These are phyloP conservation scores for Listrodromus nycthemerus DNA, from an alignment of 2,888 invertebrate genomes.

Conservation along the genomic window DNA sequence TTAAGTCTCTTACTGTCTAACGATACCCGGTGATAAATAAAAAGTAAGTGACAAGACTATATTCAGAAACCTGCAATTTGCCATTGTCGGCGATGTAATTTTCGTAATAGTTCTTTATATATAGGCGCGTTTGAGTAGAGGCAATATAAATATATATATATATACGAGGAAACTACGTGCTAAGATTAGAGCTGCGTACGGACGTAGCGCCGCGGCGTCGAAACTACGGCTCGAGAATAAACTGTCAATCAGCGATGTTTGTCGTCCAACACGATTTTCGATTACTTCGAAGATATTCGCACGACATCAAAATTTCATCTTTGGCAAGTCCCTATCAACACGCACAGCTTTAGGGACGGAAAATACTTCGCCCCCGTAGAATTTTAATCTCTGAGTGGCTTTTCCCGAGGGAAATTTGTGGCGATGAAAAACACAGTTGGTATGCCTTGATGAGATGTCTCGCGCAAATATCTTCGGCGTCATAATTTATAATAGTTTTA, in stretches of 20 bases:
- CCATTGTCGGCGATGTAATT: neutral
- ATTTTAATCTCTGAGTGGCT: neutral
- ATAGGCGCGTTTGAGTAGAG: neutral
- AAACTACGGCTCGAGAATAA: neutral
- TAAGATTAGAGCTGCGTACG: constrained; percentile 32
- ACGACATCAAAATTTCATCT: too few species aligned
- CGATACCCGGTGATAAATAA: constrained; percentile 29
- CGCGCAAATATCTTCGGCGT: too few species aligned
- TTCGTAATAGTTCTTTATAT: neutral
- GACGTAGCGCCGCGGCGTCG: constrained; percentile 10
- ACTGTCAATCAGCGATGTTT: constrained; percentile 17
- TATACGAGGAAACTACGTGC: constrained; percentile 1
- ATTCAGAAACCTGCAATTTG: neutral
- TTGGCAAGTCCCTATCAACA: too few species aligned
- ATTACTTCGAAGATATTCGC: too few species aligned
- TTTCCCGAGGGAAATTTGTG: too few species aligned
- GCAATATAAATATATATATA: too few species aligned
- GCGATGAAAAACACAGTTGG: too few species aligned
- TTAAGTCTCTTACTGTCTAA: constrained; percentile 25
- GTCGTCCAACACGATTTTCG: neutral
- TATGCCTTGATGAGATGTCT: too few species aligned
- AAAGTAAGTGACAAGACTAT: constrained; percentile 42
- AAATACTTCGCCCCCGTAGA: neutral
- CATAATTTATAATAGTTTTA: neutral
- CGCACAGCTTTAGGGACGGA: too few species aligned